Evolutionary conservation across 2,888 invertebrate species (phyloP).

Genomic region (Melikaiella ostensackeni): DNA sequence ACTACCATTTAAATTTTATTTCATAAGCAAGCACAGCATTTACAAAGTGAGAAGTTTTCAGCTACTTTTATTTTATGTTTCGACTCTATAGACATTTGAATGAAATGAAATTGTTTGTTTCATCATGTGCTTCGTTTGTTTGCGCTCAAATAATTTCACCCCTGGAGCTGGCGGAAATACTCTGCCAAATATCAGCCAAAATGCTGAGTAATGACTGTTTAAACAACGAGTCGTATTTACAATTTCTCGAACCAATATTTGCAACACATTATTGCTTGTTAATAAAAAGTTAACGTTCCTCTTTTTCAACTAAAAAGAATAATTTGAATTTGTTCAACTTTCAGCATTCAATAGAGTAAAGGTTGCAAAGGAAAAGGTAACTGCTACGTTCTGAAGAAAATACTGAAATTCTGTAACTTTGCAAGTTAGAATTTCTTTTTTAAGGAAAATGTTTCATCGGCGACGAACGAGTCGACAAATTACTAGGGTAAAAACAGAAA

Average conservation of each 20-base stretch:
- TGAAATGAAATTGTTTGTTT: background rate
- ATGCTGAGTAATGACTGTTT: conserved; percentile 12
- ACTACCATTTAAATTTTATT: background rate
- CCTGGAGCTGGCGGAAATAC: background rate
- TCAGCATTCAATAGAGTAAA: background rate
- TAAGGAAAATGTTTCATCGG: background rate
- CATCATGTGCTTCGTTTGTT: conserved; percentile 15
- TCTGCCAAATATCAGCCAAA: conserved; percentile 10
- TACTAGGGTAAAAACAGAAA: background rate
- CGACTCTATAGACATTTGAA: background rate
- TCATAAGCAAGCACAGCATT: background rate
- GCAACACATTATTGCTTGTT: background rate
- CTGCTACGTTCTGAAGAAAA: background rate
- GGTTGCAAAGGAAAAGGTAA: background rate
- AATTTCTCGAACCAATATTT: conserved; percentile 13
- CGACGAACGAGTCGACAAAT: background rate
- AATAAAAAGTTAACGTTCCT: background rate
- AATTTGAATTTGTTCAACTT: background rate
- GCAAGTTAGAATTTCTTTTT: background rate
- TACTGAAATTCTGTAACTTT: background rate
- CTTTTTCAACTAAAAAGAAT: background rate
- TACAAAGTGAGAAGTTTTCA: background rate
- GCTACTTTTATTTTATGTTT: background rate
- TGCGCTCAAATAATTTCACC: conserved; percentile 14
- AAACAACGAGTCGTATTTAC: conserved; percentile 11